These are phyloP conservation scores for Wiebesia pumilae DNA, from an alignment of 1,140 invertebrate species.

Conservation along the genomic window DNA sequence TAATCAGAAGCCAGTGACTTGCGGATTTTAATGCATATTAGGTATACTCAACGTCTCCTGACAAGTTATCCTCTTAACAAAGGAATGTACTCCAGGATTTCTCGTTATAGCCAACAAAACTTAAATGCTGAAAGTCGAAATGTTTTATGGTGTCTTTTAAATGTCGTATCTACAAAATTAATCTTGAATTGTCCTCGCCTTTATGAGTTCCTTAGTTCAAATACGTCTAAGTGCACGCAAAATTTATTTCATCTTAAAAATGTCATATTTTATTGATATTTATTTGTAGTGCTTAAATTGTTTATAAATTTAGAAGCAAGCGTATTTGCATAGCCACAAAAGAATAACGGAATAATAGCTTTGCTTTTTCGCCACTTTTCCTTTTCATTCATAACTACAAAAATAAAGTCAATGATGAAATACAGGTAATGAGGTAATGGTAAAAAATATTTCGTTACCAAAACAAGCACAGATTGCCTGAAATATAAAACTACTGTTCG, in stretches of 20 bases:
- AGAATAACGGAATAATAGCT: background rate
- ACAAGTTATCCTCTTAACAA: constrained; percentile 29
- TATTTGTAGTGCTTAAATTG: background rate
- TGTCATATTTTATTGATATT: background rate
- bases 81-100: constrained; percentile 34
- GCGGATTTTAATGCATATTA: constrained; percentile 36
- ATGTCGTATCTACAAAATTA: constrained; percentile 24
- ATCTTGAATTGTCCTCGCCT: constrained; percentile 18
- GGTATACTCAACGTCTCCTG: constrained; percentile 21
- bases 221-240: background rate
- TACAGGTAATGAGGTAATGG: background rate
- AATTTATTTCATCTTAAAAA: constrained; percentile 3
- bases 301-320: background rate
- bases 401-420: background rate
- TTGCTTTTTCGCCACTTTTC: background rate
- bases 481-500: background rate
- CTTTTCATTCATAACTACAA: background rate
- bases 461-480: background rate
- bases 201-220: constrained; percentile 3
- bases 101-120: constrained; percentile 34
- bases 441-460: background rate
- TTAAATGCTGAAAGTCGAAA: constrained; percentile 15
- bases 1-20: constrained; percentile 11
- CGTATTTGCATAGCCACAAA: background rate
- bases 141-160: constrained; percentile 24